Evolutionary conservation across 2,113 vertebrate genomes (phyloP).

Genomic region (Prinia subflava): DNA sequence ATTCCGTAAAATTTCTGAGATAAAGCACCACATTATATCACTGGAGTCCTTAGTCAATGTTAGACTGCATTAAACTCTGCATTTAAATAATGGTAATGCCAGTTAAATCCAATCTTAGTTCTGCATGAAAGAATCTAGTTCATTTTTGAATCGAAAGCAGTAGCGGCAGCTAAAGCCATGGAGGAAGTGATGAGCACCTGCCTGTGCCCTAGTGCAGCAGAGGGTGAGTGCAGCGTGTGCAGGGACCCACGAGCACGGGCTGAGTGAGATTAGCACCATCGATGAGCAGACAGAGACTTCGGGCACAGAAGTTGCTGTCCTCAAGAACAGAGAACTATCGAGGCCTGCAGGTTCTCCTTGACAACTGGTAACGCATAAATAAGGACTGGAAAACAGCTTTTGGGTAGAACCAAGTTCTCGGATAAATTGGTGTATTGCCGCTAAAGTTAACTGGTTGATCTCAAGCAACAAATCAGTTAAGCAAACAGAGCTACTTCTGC

Average conservation of each 20-base stretch:
- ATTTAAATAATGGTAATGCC: conserved; percentile 75
- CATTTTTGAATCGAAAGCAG: conserved; percentile 68
- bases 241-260: conserved; percentile 54
- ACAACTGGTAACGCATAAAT: conserved; percentile 79
- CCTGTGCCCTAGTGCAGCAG: conserved; percentile 26
- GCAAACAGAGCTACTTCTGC: conserved; percentile 2
- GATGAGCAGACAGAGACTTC: conserved; percentile 64
- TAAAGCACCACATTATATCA: conserved; percentile 62
- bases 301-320: conserved; percentile 53
- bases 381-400: conserved; percentile 63
- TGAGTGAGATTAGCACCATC: conserved; percentile 80
- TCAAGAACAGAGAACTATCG: not conserved
- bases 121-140: conserved; percentile 63
- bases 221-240: conserved; percentile 53
- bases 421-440: not conserved
- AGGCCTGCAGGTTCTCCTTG: conserved; percentile 65
- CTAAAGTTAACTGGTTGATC: not conserved
- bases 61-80: conserved; percentile 72
- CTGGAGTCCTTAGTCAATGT: conserved; percentile 64
- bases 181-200: conserved; percentile 32
- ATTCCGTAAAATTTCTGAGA: conserved; percentile 66
- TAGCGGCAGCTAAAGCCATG: conserved; percentile 47
- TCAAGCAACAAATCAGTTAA: not conserved
- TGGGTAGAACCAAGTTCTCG: not conserved
- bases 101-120: conserved; percentile 70